Evolutionary conservation across 2,113 vertebrate species (phyloP).

Genomic region (Cromileptes altivelis): DNA sequence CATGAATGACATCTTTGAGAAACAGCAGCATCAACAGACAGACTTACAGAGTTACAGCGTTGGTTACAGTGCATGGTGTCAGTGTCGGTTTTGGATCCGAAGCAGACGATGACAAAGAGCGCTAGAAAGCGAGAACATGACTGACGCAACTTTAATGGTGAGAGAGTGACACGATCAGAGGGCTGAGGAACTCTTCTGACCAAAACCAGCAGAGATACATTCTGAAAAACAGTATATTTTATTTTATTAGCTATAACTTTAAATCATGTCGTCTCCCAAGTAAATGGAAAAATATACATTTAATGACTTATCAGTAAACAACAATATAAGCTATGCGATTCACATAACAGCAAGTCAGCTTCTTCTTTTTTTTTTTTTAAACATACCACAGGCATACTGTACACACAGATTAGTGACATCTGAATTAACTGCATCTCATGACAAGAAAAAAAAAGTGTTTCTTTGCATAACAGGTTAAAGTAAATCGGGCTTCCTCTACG

Average conservation of each 20-base stretch:
- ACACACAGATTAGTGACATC: slow-evolving; percentile 62
- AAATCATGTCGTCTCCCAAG: slow-evolving; percentile 61
- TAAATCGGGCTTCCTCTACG: slow-evolving; percentile 58
- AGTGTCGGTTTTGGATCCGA: slow-evolving; percentile 37
- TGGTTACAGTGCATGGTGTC: slow-evolving; percentile 49
- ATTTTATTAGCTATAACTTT: slow-evolving; percentile 39
- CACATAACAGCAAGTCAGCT: slow-evolving; percentile 63
- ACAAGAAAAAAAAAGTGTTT: slow-evolving; percentile 57
- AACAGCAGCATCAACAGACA: slow-evolving; percentile 77
- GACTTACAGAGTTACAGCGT: slow-evolving; percentile 63
- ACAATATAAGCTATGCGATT: slow-evolving; percentile 75
- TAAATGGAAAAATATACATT: slow-evolving; percentile 82
- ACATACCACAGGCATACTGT: slow-evolving; percentile 67
- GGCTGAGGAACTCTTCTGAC: slow-evolving; percentile 39
- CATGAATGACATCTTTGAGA: slow-evolving; percentile 82
- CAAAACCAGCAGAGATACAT: slow-evolving; percentile 74
- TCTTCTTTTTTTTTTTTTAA: slow-evolving; percentile 37
- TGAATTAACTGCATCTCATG: slow-evolving; percentile 59
- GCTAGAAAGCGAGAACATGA: slow-evolving; percentile 42
- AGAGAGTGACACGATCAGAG: slow-evolving; percentile 48
- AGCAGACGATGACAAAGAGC: slow-evolving; percentile 56
- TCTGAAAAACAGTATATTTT: slow-evolving; percentile 61
- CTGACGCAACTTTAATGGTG: slow-evolving; percentile 55
- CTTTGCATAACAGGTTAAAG: slow-evolving; percentile 76
- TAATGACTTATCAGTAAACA: slow-evolving; percentile 75